Conservation (phyloP, 2,113 vertebrate genomes). For the Proterorhinus semilunaris region DNA sequence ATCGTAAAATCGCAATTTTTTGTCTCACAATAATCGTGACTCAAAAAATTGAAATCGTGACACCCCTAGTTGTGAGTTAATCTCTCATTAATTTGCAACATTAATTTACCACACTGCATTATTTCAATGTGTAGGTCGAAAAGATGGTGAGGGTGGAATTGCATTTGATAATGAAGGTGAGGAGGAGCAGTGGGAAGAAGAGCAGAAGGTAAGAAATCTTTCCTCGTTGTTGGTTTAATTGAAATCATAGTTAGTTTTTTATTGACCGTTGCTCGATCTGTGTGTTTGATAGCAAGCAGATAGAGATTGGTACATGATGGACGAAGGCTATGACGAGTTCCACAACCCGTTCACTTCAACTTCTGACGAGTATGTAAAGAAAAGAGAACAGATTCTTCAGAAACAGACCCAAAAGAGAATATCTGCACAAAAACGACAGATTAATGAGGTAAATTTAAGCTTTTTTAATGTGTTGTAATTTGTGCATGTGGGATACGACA, state of each 20-base stretch:
- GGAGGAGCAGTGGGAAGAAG: slow-evolving; percentile 94
- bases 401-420: slow-evolving; percentile 98
- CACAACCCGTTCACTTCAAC: slow-evolving; percentile 93
- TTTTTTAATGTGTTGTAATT: background rate
- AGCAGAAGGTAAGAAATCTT: slow-evolving; percentile 83
- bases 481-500: background rate
- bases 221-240: background rate
- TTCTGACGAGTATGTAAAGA: slow-evolving; percentile 92
- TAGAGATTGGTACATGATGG: slow-evolving; percentile 99
- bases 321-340: slow-evolving; percentile 95
- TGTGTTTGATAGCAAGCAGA: slow-evolving; percentile 88
- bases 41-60: no score
- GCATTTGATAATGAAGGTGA: slow-evolving; percentile 89
- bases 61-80: background rate
- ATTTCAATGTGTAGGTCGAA: slow-evolving; percentile 73
- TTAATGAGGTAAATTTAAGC: slow-evolving; percentile 86
- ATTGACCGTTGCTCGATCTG: background rate
- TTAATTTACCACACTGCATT: background rate
- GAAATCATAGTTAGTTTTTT: background rate
- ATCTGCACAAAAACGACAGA: slow-evolving; percentile 93
- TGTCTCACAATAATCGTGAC: no score
- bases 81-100: background rate
- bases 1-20: no score
- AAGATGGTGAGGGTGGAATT: slow-evolving; percentile 84
- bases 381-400: slow-evolving; percentile 93